Conservation (phyloP, 2,888 invertebrate species). For the Zootermopsis nevadensis region DNA sequence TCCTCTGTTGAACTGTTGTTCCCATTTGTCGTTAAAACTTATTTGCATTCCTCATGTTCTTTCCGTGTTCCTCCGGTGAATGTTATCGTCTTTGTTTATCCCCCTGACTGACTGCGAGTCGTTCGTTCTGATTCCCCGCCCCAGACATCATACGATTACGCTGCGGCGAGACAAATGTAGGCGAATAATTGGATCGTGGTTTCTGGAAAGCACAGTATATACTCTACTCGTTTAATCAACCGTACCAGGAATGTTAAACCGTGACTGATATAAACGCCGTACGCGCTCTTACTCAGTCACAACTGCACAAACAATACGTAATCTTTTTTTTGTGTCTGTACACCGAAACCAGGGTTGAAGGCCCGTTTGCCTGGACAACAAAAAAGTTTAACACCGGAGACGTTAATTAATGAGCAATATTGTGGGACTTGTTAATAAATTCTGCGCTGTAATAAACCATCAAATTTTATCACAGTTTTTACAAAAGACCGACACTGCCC, state of each 20-base stretch:
- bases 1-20: background rate
- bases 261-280: conserved; percentile 22
- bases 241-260: conserved; percentile 32
- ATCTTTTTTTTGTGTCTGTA: no score
- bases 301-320: no score
- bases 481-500: no score
- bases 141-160: conserved; percentile 42
- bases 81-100: conserved; percentile 10
- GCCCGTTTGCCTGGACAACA: no score
- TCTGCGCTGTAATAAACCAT: no score
- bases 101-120: background rate
- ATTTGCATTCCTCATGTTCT: conserved; percentile 36
- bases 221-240: conserved; percentile 46
- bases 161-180: conserved; percentile 45
- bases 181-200: conserved; percentile 45
- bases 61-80: conserved; percentile 27
- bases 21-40: conserved; percentile 29
- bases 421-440: no score
- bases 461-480: no score
- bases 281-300: background rate
- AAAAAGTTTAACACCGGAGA: no score
- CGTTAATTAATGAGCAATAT: no score
- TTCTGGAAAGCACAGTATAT: conserved; percentile 20
- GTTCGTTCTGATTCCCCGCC: conserved; percentile 33
- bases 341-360: no score